Evolutionary conservation across 2,113 vertebrate genomes (phyloP).

Genomic region (Columba janthina): DNA sequence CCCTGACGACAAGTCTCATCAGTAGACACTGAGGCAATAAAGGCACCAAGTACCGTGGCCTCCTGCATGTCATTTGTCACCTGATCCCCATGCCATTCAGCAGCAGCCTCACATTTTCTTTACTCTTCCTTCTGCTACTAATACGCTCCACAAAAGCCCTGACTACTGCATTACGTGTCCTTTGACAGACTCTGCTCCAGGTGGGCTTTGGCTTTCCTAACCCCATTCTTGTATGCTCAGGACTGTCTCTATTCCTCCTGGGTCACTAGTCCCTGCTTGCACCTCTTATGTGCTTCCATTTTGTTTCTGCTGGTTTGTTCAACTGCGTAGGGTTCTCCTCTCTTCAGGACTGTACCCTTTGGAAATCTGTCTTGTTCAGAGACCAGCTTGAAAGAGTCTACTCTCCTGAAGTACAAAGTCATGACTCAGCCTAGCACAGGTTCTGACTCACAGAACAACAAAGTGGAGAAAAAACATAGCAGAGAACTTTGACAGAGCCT

Average conservation of each 20-base stretch:
- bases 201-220: not conserved
- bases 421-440: not conserved
- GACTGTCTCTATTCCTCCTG: not conserved
- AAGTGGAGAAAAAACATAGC: not conserved
- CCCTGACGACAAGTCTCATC: not conserved
- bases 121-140: not conserved
- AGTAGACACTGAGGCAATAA: not conserved
- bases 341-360: not conserved
- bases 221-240: not conserved
- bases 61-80: not conserved
- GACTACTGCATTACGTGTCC: not conserved
- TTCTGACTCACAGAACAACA: not conserved
- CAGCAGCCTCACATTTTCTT: not conserved
- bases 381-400: not conserved
- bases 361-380: not conserved
- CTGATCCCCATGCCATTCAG: not conserved
- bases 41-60: not conserved
- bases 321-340: not conserved
- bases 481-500: not conserved
- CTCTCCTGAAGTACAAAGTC: not conserved
- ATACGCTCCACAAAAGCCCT: not conserved
- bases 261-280: not conserved
- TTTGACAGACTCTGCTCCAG: not conserved
- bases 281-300: not conserved
- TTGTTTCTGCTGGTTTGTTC: not conserved